Evolutionary conservation across 2,797 vertebrate genomes (phyloP), one percentile per base, ranked within the genome.

Genomic region (Arnoldichthys spilopterus): DNA sequence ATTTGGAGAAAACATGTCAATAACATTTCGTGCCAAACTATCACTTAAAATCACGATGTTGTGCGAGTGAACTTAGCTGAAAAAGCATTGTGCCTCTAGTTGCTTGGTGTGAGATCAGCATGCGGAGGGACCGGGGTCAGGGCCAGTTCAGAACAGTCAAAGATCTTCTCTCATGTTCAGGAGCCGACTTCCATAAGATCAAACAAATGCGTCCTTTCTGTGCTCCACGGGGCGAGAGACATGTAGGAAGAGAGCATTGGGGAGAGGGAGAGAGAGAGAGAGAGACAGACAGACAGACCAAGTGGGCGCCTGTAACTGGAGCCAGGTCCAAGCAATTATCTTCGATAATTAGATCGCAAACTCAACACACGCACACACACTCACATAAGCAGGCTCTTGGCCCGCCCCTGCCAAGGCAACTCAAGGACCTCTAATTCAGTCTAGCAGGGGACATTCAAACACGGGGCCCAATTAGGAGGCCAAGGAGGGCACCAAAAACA

Each of bases 291-390:
- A 73, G 78, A 63, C 63, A 45, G 74, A 67, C 79, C 80, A 63
- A 85, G 82, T 75, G 74, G 76, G 71, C 47, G 69, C 76, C 82
- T 83, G 84, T 86, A 80, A 85, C 85, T 67, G 74, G 83, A 86
- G 83, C 80, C 84, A 86, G 84, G 85, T 85, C 78, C 80, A 83
- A 80, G 83, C 82, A 87, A 87, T 87, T 86, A 86, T 86, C 83
- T 84, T 78, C 24, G 56, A 80, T 79, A 87, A 87, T 86, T 83
- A 86, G 83, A 87, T 87, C 81, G 72, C 81, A 82, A 83, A 79
- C 76, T 78, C 72, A 83, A 82, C 83, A 81, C 81, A 76, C 73
- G 83, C 83, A 85, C 82, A 79, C 80, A 79, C 63, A 81, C 81
- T 72, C 54, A 77, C 74, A 69, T 54, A 28, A 70, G 63, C 76